These are phyloP conservation scores for Rhyacophila evoluta DNA, from an alignment of 2,888 invertebrate species.

Conservation along the genomic window DNA sequence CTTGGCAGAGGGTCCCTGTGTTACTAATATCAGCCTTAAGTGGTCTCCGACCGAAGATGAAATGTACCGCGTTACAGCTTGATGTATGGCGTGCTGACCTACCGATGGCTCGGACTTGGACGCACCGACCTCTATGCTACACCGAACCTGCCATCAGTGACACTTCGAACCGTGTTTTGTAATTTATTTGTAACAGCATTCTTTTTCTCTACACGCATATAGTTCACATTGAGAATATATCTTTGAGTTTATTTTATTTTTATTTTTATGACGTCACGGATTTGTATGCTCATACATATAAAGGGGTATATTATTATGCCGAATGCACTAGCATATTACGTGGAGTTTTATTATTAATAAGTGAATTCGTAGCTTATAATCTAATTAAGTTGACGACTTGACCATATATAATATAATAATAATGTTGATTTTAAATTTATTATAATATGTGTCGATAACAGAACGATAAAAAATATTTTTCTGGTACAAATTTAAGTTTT, in stretches of 20 bases:
- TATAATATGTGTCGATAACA: too few species aligned
- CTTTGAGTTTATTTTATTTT: constrained; percentile 1
- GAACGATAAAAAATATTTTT: too few species aligned
- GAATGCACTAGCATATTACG: too few species aligned
- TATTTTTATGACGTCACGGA: neutral
- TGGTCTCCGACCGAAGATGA: constrained; percentile 38
- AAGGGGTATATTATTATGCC: too few species aligned
- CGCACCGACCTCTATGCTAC: neutral
- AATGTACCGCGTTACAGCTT: constrained; percentile 43
- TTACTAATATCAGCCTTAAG: constrained; percentile 46
- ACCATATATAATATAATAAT: too few species aligned
- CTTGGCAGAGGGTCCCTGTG: constrained; percentile 30
- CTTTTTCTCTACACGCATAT: neutral
- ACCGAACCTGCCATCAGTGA: constrained; percentile 8
- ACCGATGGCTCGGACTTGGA: neutral
- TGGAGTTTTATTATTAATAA: too few species aligned
- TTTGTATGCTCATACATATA: too few species aligned
- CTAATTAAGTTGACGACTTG: too few species aligned
- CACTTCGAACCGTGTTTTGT: neutral
- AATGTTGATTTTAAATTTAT: too few species aligned
- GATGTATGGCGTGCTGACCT: constrained; percentile 37
- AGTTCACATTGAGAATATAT: neutral
- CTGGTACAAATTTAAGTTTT: too few species aligned
- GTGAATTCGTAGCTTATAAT: too few species aligned
- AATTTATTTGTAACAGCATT: constrained; percentile 22